These are phyloP conservation scores for Gymnobelideus leadbeateri DNA, from an alignment of 2,113 vertebrate genomes.

Conservation along the genomic window DNA sequence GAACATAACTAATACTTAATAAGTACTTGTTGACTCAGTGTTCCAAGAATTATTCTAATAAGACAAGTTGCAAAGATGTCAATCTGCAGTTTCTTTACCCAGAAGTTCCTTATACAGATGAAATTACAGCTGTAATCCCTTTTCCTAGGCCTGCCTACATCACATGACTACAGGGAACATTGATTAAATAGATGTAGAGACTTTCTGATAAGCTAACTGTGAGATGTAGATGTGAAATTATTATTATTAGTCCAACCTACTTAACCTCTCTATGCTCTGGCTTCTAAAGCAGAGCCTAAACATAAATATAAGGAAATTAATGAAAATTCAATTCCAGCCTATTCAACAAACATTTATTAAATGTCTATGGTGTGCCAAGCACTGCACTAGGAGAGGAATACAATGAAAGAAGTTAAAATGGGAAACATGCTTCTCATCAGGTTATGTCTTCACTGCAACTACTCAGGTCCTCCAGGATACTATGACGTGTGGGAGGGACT, in stretches of 20 bases:
- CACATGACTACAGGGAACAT: background rate
- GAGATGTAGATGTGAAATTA: background rate
- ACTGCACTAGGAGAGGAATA: background rate
- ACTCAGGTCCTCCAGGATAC: background rate
- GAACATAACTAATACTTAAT: too few species aligned
- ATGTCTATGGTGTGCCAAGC: background rate
- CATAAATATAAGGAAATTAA: background rate
- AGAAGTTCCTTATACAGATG: background rate
- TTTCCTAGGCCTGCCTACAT: background rate
- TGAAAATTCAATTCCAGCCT: background rate
- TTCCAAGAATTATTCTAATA: background rate
- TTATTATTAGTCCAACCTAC: background rate
- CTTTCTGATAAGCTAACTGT: background rate
- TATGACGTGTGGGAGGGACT: conserved; percentile 15
- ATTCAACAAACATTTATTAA: background rate
- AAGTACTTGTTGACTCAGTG: background rate
- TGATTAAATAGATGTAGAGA: background rate
- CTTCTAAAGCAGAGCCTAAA: background rate
- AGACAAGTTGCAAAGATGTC: background rate
- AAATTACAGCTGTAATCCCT: background rate
- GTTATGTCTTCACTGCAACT: background rate
- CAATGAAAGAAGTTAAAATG: background rate
- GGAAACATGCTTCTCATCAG: conserved; percentile 8
- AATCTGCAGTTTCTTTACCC: background rate
- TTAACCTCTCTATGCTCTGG: background rate